Percentiles rank a stretch among this genome's conserved stretches.
These are phyloP conservation scores for Adelges cooleyi DNA, from an alignment of 1,140 invertebrate species.

Conservation along the genomic window DNA sequence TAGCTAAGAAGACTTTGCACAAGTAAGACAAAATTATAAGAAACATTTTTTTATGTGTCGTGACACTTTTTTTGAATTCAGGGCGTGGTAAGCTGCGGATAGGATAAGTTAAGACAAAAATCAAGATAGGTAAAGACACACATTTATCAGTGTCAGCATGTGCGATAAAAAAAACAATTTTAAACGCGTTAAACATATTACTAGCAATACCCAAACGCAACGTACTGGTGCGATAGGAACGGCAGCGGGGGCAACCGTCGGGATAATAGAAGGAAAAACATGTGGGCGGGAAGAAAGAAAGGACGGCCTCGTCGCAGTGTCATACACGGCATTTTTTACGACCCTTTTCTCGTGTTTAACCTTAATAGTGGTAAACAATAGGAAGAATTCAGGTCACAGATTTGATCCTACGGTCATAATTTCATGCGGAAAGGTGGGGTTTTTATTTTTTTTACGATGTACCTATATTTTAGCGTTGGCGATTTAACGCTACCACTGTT, in stretches of 20 bases:
- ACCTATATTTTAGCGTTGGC: constrained; percentile 15
- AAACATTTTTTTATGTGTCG: no score
- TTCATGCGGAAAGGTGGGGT: neutral
- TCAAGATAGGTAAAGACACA: constrained; percentile 10
- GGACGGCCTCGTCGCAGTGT: constrained; percentile 5
- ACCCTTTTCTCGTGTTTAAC: neutral
- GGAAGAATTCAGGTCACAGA: constrained; percentile 6
- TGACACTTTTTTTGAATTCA: no score
- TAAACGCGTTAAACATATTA: constrained; percentile 7
- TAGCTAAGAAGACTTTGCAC: no score
- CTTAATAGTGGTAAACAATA: constrained; percentile 13
- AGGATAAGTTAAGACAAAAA: neutral
- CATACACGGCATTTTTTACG: constrained; percentile 6
- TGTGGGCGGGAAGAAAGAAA: neutral
- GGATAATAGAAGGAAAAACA: neutral
- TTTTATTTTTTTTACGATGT: constrained; percentile 2
- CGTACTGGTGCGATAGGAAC: no score
- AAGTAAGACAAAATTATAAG: no score
- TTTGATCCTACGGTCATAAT: constrained; percentile 2
- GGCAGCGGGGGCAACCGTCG: neutral
- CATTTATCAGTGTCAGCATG: constrained; percentile 18
- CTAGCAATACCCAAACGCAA: neutral
- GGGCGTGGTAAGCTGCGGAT: neutral
- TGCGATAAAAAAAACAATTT: neutral
- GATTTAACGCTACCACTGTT: neutral